phyloP scores from a whole-genome alignment of 2,797 vertebrate genomes.

The Enteromius unitaeniatus region DNA sequence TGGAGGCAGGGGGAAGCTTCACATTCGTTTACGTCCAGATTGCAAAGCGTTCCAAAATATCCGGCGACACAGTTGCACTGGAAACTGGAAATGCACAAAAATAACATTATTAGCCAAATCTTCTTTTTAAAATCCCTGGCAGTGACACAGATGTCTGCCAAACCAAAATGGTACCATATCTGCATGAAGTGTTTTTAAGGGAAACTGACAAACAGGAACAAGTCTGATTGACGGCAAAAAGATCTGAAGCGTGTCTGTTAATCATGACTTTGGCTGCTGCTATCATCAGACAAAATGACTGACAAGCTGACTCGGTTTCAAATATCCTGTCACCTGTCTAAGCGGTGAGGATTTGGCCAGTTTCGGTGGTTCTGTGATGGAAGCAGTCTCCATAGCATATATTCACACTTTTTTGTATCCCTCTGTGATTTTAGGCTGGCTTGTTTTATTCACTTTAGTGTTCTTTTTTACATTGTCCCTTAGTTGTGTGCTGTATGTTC shows the following conservation, averaged over 20 bases:
- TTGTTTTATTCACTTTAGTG: not conserved
- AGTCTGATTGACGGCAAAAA: slow-evolving; percentile 31
- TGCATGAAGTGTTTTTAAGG: slow-evolving; percentile 2
- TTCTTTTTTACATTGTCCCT: not conserved
- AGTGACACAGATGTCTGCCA: not conserved
- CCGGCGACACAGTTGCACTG: slow-evolving; percentile 78
- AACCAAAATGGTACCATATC: not conserved
- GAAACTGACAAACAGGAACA: not conserved
- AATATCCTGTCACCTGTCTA: slow-evolving; percentile 24
- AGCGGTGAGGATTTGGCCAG: slow-evolving; percentile 3
- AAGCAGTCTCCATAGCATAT: not conserved
- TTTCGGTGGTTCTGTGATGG: slow-evolving; percentile 9
- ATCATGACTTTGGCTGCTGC: slow-evolving; percentile 22
- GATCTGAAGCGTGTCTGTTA: slow-evolving; percentile 18
- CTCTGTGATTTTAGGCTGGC: not conserved
- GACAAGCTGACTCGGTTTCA: slow-evolving; percentile 40
- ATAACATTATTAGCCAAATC: not conserved
- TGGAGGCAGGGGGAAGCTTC: slow-evolving; percentile 83
- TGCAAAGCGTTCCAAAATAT: slow-evolving; percentile 81
- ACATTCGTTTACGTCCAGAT: slow-evolving; percentile 85
- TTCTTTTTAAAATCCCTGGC: not conserved
- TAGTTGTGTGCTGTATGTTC: not conserved
- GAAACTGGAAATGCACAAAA: slow-evolving; percentile 73
- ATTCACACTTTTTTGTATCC: not conserved
- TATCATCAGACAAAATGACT: slow-evolving; percentile 24